Conservation (phyloP, 2,113 vertebrate species). For the Vicugna pacos region DNA sequence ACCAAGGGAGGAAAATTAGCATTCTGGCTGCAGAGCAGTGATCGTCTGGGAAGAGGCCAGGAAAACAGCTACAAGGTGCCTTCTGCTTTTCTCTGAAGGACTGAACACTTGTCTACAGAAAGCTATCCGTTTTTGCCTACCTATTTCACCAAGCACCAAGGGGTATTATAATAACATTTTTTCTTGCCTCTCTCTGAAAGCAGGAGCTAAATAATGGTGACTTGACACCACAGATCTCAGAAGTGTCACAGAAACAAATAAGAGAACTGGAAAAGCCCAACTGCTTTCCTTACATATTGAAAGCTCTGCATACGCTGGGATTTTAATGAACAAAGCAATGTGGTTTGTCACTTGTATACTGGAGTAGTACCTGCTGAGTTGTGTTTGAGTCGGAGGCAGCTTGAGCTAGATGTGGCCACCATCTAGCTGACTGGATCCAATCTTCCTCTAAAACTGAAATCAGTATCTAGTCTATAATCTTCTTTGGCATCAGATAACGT, state of each 20-base stretch:
- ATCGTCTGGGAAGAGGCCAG: background rate
- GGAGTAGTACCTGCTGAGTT: background rate
- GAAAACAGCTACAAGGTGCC: background rate
- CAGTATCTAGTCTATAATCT: background rate
- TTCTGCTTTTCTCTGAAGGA: background rate
- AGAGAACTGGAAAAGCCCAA: background rate
- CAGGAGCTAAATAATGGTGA: background rate
- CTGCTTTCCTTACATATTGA: background rate
- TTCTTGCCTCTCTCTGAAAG: background rate
- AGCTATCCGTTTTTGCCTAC: background rate
- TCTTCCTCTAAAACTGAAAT: background rate
- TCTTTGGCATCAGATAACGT: background rate
- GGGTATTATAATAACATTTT: background rate
- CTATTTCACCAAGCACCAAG: background rate
- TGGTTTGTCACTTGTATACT: background rate
- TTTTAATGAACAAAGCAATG: background rate
- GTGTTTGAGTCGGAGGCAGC: background rate
- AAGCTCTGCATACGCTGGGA: background rate
- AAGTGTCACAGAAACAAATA: background rate
- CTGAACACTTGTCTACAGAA: background rate
- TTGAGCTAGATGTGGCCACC: background rate
- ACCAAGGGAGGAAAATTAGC: background rate
- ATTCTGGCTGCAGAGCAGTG: background rate
- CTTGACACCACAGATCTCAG: background rate
- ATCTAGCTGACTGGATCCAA: background rate